Conservation (phyloP, 1,140 invertebrate genomes). For the Macrobrachium nipponense region DNA sequence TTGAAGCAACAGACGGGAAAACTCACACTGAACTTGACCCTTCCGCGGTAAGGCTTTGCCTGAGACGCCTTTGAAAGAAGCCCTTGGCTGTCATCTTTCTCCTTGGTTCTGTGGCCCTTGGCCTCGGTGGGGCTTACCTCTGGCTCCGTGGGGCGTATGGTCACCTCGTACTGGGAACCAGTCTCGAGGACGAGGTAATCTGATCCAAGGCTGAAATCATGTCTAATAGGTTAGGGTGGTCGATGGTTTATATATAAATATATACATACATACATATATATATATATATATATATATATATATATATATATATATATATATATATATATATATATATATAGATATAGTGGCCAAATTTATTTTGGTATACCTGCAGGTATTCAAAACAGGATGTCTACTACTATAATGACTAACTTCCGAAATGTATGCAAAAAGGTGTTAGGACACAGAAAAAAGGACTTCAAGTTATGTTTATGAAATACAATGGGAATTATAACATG, state of each 20-base stretch:
- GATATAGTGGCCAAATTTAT: too few species aligned
- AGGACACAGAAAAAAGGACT: too few species aligned
- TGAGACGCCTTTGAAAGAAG: not conserved
- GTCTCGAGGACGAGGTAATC: conserved; percentile 39
- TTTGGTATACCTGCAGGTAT: too few species aligned
- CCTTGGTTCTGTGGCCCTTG: not conserved
- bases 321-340: too few species aligned
- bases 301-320: too few species aligned
- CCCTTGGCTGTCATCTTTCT: conserved; percentile 13
- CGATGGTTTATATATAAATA: not conserved
- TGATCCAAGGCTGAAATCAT: conserved; percentile 15
- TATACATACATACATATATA: too few species aligned
- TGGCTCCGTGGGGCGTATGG: conserved; percentile 19
- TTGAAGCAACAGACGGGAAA: not conserved
- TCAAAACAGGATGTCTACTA: too few species aligned
- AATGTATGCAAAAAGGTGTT: too few species aligned
- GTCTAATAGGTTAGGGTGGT: not conserved
- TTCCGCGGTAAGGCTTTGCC: conserved; percentile 9
- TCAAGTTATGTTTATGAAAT: too few species aligned
- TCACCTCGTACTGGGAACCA: conserved; percentile 45
- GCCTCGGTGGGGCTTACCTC: conserved; percentile 24
- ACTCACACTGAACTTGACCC: conserved; percentile 34
- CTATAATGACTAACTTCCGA: too few species aligned
- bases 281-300: too few species aligned
- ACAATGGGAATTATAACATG: too few species aligned